phyloP scores from a whole-genome alignment of 2,113 vertebrate genomes.

The Phyllopteryx taeniolatus region DNA sequence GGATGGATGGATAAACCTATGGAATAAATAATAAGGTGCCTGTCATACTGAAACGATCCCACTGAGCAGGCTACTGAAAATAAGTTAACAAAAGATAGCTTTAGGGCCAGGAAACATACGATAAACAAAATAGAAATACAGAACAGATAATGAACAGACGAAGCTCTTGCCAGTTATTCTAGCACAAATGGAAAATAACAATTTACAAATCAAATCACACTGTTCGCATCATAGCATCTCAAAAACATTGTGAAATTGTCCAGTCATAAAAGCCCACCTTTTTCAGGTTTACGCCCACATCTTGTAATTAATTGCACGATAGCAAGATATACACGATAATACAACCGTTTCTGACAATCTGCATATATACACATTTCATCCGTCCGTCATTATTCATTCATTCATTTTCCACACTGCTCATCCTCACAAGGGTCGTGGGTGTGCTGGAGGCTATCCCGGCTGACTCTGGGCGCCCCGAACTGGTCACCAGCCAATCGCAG shows the following conservation, averaged over 20 bases:
- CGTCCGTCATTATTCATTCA: too few relatives aligned
- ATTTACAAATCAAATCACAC: neutral
- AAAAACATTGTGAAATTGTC: neutral
- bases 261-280: neutral
- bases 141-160: neutral
- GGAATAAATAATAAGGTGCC: neutral
- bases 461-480: too few relatives aligned
- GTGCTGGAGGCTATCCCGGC: too few relatives aligned
- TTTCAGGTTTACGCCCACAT: neutral
- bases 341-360: neutral
- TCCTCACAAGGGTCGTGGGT: too few relatives aligned
- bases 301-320: constrained; percentile 8
- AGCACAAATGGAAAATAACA: neutral
- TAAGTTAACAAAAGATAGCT: neutral
- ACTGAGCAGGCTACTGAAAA: neutral
- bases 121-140: neutral
- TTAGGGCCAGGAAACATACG: neutral
- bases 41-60: neutral
- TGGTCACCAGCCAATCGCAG: too few relatives aligned
- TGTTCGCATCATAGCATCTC: neutral
- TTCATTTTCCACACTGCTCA: too few relatives aligned
- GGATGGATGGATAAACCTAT: too few relatives aligned
- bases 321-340: neutral
- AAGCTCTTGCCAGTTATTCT: neutral
- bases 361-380: neutral